phyloP scores from a whole-genome alignment of 2,888 invertebrate species.

The Cyclophora punctaria region DNA sequence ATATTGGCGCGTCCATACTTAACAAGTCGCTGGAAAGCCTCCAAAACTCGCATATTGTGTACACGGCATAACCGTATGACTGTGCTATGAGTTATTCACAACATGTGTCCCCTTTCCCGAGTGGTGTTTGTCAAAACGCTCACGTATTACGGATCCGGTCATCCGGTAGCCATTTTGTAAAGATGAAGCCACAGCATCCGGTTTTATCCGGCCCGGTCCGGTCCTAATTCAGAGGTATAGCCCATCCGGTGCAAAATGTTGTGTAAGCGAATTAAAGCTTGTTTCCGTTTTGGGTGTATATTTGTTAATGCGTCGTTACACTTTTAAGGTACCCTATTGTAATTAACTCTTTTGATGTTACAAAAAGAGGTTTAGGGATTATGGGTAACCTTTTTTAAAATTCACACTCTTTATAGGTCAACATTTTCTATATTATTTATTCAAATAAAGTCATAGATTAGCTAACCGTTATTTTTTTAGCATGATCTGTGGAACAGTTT shows the following conservation, averaged over 20 bases:
- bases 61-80: not conserved
- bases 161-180: constrained; percentile 63
- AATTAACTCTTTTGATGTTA: no score
- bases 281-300: constrained; percentile 33
- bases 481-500: no score
- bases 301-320: constrained; percentile 6
- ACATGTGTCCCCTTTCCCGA: constrained; percentile 55
- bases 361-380: no score
- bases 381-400: no score
- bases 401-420: no score
- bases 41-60: not conserved
- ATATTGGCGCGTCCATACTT: no score
- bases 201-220: constrained; percentile 30
- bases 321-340: no score
- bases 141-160: constrained; percentile 64
- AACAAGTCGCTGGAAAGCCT: no score
- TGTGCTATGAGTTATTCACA: constrained; percentile 45
- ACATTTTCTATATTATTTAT: no score
- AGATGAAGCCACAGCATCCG: constrained; percentile 59
- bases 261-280: constrained; percentile 64
- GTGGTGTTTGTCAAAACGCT: constrained; percentile 67
- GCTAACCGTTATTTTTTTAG: no score
- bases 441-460: no score
- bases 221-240: constrained; percentile 40
- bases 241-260: constrained; percentile 65